phyloP scores from a whole-genome alignment of 2,888 invertebrate genomes.

The Furcula furcula region DNA sequence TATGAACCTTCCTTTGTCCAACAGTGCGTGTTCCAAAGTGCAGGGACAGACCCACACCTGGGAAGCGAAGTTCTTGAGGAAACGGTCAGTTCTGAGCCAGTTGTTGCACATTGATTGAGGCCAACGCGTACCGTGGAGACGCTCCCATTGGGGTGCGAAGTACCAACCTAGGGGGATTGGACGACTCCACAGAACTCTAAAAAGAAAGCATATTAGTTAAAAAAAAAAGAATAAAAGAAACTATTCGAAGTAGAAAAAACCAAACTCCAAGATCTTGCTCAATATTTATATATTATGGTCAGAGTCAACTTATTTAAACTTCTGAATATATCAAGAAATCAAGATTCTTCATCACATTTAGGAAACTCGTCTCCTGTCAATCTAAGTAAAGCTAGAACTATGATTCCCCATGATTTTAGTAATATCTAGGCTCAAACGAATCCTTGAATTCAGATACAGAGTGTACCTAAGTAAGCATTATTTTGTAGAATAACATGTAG shows the following conservation, averaged over 20 bases:
- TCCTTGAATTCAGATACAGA: too few relatives aligned
- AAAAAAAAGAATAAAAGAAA: conserved; percentile 11
- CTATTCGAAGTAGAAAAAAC: background rate
- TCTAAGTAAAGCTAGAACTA: too few relatives aligned
- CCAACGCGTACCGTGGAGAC: conserved; percentile 90
- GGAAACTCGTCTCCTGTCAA: too few relatives aligned
- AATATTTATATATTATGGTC: too few relatives aligned
- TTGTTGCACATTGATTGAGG: conserved; percentile 91
- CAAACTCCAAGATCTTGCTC: background rate
- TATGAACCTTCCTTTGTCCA: conserved; percentile 95
- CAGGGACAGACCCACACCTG: conserved; percentile 95
- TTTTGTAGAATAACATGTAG: too few relatives aligned
- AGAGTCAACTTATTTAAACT: too few relatives aligned
- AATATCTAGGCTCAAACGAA: too few relatives aligned
- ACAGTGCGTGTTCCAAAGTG: conserved; percentile 92
- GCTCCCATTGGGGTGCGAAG: conserved; percentile 94
- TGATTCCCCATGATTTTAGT: too few relatives aligned
- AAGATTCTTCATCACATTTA: too few relatives aligned
- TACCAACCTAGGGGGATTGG: conserved; percentile 97
- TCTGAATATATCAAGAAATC: too few relatives aligned
- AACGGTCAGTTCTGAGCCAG: conserved; percentile 94
- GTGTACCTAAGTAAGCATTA: too few relatives aligned
- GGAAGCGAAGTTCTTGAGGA: conserved; percentile 91
- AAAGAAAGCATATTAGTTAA: too few relatives aligned
- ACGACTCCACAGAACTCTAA: conserved; percentile 92